Evolutionary conservation across 1,140 invertebrate species (phyloP).

Genomic region (Glossosoma conforme): DNA sequence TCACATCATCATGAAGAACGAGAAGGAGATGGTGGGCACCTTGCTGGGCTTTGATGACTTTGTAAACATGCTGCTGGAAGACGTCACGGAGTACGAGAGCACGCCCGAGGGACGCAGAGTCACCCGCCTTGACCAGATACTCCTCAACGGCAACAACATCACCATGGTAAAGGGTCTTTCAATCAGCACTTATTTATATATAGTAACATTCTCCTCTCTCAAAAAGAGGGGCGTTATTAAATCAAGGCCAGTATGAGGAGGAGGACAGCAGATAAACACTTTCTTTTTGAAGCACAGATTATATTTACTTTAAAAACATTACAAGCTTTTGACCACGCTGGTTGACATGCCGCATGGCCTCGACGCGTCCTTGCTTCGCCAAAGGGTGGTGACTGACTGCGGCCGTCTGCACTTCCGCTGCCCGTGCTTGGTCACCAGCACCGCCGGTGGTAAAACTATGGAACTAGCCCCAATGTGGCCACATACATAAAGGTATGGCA

Average conservation of each 20-base stretch:
- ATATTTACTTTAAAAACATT: neutral
- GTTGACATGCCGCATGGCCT: no score
- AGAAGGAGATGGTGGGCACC: slow-evolving; percentile 98
- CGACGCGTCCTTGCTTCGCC: no score
- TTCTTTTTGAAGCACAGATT: neutral
- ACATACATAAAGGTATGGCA: no score
- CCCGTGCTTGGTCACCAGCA: no score
- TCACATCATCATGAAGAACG: slow-evolving; percentile 99
- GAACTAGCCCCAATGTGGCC: no score
- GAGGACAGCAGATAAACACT: neutral
- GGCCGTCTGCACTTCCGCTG: no score
- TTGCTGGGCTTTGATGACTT: slow-evolving; percentile 98
- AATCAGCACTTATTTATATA: neutral
- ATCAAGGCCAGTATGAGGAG: neutral
- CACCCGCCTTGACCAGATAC: slow-evolving; percentile 96
- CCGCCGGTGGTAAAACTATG: no score
- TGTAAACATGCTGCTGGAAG: slow-evolving; percentile 94
- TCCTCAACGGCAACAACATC: slow-evolving; percentile 99
- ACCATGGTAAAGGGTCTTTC: slow-evolving; percentile 73
- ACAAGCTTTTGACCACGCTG: neutral
- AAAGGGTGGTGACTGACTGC: no score
- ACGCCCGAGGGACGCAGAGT: slow-evolving; percentile 94
- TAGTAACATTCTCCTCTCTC: neutral
- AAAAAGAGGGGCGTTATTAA: neutral
- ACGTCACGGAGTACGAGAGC: slow-evolving; percentile 91